Conservation (phyloP, 2,797 vertebrate genomes). For the Lagorchestes hirsutus region DNA sequence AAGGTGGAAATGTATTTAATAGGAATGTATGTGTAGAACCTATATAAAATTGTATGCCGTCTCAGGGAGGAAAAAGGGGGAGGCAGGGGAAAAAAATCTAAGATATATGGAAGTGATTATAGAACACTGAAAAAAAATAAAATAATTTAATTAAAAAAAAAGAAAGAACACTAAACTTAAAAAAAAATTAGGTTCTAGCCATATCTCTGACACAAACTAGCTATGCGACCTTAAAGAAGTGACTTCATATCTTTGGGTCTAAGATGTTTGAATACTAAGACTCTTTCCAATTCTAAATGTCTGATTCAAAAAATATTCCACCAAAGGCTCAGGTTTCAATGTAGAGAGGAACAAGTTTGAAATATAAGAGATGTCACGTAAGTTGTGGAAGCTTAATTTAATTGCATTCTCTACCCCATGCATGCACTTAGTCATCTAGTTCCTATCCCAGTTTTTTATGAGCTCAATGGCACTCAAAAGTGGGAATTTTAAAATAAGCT, state of each 20-base stretch:
- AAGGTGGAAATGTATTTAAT: no score
- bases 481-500: slow-evolving; percentile 7
- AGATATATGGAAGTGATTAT: no score
- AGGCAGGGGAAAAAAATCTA: no score
- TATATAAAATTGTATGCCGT: no score
- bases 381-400: neutral
- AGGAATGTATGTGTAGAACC: no score
- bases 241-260: slow-evolving; percentile 11
- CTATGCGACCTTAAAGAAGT: neutral
- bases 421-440: neutral
- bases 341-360: slow-evolving; percentile 34
- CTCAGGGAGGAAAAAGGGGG: no score
- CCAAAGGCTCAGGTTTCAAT: slow-evolving; percentile 42
- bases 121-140: no score
- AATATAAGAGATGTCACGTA: slow-evolving; percentile 39
- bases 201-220: neutral
- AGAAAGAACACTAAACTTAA: neutral
- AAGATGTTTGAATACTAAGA: slow-evolving; percentile 14
- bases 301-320: slow-evolving; percentile 45
- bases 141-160: no score
- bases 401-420: slow-evolving; percentile 46
- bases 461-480: slow-evolving; percentile 13
- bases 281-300: slow-evolving; percentile 33
- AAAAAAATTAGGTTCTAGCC: neutral
- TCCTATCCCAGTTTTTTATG: neutral